These are phyloP conservation scores for Blastomussa wellsi DNA, from an alignment of 92 coral and sea anemone genomes.

Conservation along the genomic window DNA sequence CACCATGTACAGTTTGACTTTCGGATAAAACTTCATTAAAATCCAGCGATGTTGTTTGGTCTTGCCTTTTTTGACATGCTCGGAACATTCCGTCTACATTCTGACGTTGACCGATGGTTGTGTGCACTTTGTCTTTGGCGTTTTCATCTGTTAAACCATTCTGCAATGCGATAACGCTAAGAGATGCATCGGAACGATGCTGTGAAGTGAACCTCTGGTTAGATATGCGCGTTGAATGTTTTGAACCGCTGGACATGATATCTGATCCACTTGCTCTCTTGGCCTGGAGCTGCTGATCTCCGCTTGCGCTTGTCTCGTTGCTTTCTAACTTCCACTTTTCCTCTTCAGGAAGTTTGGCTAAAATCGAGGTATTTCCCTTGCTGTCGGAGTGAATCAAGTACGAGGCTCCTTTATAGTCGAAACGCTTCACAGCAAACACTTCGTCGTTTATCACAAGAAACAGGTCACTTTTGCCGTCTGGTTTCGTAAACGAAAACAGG, in stretches of 20 bases:
- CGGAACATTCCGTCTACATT: neutral
- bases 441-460: constrained; percentile 16
- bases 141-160: neutral
- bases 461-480: constrained; percentile 19
- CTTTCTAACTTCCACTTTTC: no score
- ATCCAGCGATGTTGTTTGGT: neutral
- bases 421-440: constrained; percentile 29
- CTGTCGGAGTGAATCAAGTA: constrained; percentile 21
- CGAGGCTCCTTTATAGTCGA: constrained; percentile 23
- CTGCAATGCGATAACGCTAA: neutral
- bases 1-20: neutral
- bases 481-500: constrained; percentile 7
- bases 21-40: neutral
- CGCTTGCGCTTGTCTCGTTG: neutral
- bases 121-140: neutral
- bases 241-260: neutral
- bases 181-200: neutral
- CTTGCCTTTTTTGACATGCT: neutral
- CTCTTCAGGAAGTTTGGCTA: constrained; percentile 18
- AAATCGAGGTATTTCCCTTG: constrained; percentile 23
- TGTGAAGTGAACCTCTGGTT: neutral
- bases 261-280: neutral
- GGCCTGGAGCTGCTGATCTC: neutral
- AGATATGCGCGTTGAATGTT: neutral
- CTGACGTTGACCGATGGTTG: neutral